Evolutionary conservation across 2,888 invertebrate genomes (phyloP), one percentile per base, ranked within the genome.

Genomic region (Sphaeridia pumilis): DNA sequence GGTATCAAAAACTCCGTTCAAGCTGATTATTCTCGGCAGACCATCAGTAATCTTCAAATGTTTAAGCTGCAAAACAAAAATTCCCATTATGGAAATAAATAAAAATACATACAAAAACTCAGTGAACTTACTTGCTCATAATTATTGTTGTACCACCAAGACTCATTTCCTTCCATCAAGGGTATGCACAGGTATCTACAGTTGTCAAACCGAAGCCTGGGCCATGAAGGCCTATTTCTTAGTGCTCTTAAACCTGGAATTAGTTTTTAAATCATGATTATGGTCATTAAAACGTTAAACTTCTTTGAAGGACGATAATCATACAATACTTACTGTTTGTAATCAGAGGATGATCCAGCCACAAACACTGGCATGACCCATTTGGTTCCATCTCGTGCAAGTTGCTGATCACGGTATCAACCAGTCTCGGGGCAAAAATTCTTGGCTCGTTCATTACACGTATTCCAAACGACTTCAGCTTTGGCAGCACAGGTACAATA

Each of bases 271-370:
- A 36, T n/a, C 10, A 38, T 28, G n/a, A n/a, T n/a, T n/a, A n/a
- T n/a, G n/a, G n/a, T n/a, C n/a, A n/a, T n/a, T n/a, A n/a, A n/a
- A n/a, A n/a, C n/a, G n/a, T n/a, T n/a, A n/a, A n/a, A n/a, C n/a
- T n/a, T n/a, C n/a, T n/a, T n/a, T n/a, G n/a, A n/a, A n/a, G n/a
- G n/a, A n/a, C n/a, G n/a, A n/a, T n/a, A n/a, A n/a, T n/a, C n/a
- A n/a, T n/a, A n/a, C n/a, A n/a, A n/a, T n/a, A n/a, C n/a, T n/a
- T n/a, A n/a, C n/a, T n/a, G n/a, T n/a, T n/a, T n/a, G n/a, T n/a
- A n/a, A 61, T 42, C 22, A 59, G 34, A 3, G 63, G 63, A 47
- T 63, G 59, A 42, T 63, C 63, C n/a, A 60, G 21, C 60, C 60
- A 63, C 0, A 63, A 44, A 17, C 55, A 51, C 20, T 51, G 53